phyloP scores from a whole-genome alignment of 2,888 invertebrate species.

The Catocala fraxini region DNA sequence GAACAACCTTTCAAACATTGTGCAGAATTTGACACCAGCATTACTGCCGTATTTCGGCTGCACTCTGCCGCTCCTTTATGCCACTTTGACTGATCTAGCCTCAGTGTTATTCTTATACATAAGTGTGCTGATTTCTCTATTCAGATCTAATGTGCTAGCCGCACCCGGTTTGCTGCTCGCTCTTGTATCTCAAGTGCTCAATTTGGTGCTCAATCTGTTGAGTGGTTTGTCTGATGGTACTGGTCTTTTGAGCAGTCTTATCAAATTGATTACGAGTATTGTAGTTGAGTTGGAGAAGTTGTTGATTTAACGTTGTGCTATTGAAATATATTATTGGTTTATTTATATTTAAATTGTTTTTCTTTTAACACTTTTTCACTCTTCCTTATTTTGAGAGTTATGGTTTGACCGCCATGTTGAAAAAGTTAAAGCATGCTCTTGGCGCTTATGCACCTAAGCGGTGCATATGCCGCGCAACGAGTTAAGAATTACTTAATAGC shows the following conservation, averaged over 20 bases:
- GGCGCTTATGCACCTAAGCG: too few species aligned
- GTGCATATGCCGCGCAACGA: too few species aligned
- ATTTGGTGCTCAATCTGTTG: constrained; percentile 71
- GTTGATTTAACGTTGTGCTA: constrained; percentile 46
- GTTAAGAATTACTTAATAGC: too few species aligned
- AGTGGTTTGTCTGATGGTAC: constrained; percentile 75
- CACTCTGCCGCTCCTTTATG: constrained; percentile 76
- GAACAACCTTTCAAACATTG: constrained; percentile 80
- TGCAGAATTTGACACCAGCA: constrained; percentile 80
- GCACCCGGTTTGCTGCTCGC: constrained; percentile 74
- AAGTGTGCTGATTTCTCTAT: constrained; percentile 77
- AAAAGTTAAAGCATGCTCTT: too few species aligned
- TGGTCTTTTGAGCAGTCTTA: constrained; percentile 70
- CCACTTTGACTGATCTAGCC: constrained; percentile 78
- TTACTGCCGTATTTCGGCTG: constrained; percentile 81
- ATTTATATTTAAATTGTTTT: constrained; percentile 1
- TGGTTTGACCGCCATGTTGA: too few species aligned
- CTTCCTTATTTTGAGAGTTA: too few species aligned
- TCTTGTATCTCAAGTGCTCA: constrained; percentile 70
- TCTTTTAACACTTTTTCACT: neutral
- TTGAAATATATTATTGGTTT: constrained; percentile 22
- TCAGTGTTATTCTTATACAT: constrained; percentile 81
- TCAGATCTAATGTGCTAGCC: constrained; percentile 76
- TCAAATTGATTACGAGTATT: constrained; percentile 74
- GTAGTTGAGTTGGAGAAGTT: constrained; percentile 78